Evolutionary conservation across 2,888 invertebrate species (phyloP).

Genomic region (Petrophora chlorosata): DNA sequence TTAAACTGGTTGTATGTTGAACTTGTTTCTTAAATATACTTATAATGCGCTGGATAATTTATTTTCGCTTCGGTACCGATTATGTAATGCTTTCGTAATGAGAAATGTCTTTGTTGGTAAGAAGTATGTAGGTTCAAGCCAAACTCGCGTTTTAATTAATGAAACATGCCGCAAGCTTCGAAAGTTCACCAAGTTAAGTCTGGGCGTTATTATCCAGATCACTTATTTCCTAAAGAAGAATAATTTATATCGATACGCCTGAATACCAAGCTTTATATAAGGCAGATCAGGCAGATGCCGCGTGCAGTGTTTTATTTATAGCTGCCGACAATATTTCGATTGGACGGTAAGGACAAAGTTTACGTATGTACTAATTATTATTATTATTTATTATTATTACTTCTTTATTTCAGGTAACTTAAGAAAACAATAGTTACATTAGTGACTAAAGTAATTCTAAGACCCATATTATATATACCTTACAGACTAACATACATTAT

Average conservation of each 20-base stretch:
- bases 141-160: constrained; percentile 7
- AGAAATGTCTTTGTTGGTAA: constrained; percentile 10
- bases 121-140: background rate
- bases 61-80: constrained; percentile 6
- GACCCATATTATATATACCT: too few species aligned
- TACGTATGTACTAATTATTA: too few species aligned
- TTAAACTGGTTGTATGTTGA: constrained; percentile 21
- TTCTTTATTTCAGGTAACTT: too few species aligned
- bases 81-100: constrained; percentile 15
- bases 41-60: constrained; percentile 12
- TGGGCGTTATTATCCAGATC: background rate
- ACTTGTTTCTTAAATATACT: constrained; percentile 31
- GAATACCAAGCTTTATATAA: background rate
- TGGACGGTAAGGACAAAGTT: too few species aligned
- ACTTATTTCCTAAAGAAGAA: constrained; percentile 2
- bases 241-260: constrained; percentile 1
- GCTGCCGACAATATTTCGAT: too few species aligned
- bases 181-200: constrained; percentile 1
- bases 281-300: too few species aligned
- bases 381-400: too few species aligned
- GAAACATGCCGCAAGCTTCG: background rate
- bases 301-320: too few species aligned
- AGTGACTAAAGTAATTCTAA: too few species aligned
- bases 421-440: too few species aligned
- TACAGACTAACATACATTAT: too few species aligned